Evolutionary conservation across 92 coral and sea anemone species (phyloP).

Genomic region (Porites rus): DNA sequence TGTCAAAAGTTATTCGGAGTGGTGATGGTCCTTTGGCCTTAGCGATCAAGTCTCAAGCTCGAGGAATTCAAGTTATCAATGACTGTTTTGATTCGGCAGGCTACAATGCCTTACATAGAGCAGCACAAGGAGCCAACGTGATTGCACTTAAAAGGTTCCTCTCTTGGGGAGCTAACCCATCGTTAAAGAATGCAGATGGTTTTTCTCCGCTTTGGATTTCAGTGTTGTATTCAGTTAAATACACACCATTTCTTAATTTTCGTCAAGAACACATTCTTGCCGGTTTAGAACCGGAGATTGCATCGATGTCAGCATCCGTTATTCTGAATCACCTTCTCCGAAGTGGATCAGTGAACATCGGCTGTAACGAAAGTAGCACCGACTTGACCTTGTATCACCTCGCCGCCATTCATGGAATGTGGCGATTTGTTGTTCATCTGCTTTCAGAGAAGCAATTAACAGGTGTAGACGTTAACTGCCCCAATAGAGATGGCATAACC

Average conservation of each 20-base stretch:
- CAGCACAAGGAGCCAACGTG: constrained; percentile 74
- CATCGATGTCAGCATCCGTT: constrained; percentile 19
- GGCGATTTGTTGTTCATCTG: constrained; percentile 5
- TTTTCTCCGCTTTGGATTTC: constrained; percentile 5
- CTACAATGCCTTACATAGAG: constrained; percentile 65
- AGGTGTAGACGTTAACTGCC: constrained; percentile 40
- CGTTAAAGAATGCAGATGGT: background rate
- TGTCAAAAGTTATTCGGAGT: background rate
- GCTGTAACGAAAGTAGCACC: background rate
- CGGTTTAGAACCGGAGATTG: constrained; percentile 30
- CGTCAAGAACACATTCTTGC: background rate
- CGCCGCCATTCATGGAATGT: constrained; percentile 60
- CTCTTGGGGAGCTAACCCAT: constrained; percentile 44
- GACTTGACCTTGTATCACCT: constrained; percentile 40
- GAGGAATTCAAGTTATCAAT: background rate
- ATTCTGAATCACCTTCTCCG: constrained; percentile 10
- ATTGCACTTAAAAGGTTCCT: constrained; percentile 43
- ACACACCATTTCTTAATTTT: background rate
- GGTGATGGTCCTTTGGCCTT: background rate
- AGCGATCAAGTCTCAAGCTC: background rate
- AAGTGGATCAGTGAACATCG: background rate
- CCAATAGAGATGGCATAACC: constrained; percentile 52
- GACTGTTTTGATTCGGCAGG: constrained; percentile 58
- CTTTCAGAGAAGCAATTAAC: background rate
- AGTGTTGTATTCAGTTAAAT: constrained; percentile 20